Percentiles rank a stretch among this genome's conserved stretches.
phyloP scores from a whole-genome alignment of 2,113 vertebrate genomes.

The Pluvianellus socialis region DNA sequence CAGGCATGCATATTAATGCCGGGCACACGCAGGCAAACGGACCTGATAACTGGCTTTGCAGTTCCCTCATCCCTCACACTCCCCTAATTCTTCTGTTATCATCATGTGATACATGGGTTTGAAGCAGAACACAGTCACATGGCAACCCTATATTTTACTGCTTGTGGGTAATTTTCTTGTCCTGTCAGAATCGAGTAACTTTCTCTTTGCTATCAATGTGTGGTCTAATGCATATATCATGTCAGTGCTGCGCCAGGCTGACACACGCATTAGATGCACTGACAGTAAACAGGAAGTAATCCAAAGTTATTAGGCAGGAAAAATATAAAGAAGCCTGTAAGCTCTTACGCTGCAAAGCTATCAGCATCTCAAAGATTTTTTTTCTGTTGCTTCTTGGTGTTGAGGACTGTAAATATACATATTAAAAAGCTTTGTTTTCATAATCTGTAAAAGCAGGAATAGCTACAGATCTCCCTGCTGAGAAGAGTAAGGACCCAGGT shows the following conservation, averaged over 20 bases:
- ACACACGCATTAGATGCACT: slow-evolving; percentile 6
- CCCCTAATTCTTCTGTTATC: not conserved
- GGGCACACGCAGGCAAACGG: not conserved
- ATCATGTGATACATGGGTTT: not conserved
- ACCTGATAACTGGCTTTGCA: not conserved
- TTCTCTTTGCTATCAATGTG: slow-evolving; percentile 44
- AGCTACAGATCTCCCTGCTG: not conserved
- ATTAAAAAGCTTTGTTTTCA: slow-evolving; percentile 40
- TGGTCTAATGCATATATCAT: slow-evolving; percentile 58
- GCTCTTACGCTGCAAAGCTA: not conserved
- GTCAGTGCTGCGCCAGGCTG: slow-evolving; percentile 2
- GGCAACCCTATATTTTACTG: slow-evolving; percentile 28
- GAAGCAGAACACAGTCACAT: not conserved
- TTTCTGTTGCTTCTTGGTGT: not conserved
- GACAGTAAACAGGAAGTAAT: slow-evolving; percentile 59
- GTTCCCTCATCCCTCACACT: not conserved
- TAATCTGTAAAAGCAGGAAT: not conserved
- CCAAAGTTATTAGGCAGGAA: slow-evolving; percentile 25
- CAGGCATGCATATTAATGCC: not conserved
- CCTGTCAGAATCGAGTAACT: slow-evolving; percentile 45
- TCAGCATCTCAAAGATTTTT: not conserved
- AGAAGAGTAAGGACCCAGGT: not conserved
- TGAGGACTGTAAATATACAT: not conserved
- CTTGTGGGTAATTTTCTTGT: slow-evolving; percentile 54
- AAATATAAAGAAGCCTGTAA: not conserved